A percentile compares a stretch with the other conserved stretches of the same genome.
These are phyloP conservation scores for Phyto melanocephala DNA, from an alignment of 2,888 invertebrate species.

Conservation along the genomic window DNA sequence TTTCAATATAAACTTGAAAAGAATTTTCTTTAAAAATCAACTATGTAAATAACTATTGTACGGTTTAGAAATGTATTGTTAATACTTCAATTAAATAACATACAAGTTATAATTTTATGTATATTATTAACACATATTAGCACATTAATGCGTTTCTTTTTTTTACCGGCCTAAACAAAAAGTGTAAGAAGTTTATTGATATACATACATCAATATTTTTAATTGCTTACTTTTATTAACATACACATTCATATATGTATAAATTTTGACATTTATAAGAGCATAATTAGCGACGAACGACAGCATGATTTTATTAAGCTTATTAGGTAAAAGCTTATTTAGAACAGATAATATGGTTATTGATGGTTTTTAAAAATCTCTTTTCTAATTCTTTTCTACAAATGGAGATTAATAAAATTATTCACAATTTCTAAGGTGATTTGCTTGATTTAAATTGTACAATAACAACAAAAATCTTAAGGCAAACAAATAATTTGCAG, in stretches of 20 bases:
- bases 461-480: not conserved
- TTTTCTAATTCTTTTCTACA: not conserved
- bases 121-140: too few relatives aligned
- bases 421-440: conserved; percentile 16
- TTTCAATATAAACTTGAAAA: too few relatives aligned
- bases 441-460: not conserved
- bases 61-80: too few relatives aligned
- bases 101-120: too few relatives aligned
- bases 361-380: not conserved
- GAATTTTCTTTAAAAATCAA: too few relatives aligned
- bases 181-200: too few relatives aligned
- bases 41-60: too few relatives aligned
- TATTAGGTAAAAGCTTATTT: not conserved
- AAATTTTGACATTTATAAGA: not conserved
- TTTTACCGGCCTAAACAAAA: too few relatives aligned
- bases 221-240: not conserved
- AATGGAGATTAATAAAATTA: not conserved
- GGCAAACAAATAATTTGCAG: not conserved
- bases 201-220: too few relatives aligned
- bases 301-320: conserved; percentile 28
- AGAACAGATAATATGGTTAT: not conserved
- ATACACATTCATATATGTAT: too few relatives aligned
- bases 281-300: not conserved
- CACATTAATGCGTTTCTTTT: too few relatives aligned
- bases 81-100: too few relatives aligned